Percentiles rank a stretch among this genome's conserved stretches.
Conservation (phyloP, 2,797 vertebrate species). For the Pipistrellus nathusii region DNA sequence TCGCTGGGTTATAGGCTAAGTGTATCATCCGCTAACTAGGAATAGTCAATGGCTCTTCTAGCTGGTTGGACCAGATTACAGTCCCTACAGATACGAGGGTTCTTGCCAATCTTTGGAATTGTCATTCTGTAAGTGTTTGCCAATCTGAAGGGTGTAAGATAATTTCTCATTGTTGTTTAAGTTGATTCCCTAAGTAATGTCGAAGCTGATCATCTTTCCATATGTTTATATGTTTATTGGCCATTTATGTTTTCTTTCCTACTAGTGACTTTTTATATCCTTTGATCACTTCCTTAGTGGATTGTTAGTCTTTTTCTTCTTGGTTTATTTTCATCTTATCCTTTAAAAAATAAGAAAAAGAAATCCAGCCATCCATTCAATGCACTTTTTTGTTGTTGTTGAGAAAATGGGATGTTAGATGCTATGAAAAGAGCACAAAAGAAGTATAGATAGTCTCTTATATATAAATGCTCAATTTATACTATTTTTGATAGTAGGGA, state of each 20-base stretch:
- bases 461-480: neutral
- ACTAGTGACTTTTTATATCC: neutral
- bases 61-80: neutral
- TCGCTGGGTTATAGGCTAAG: neutral
- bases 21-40: neutral
- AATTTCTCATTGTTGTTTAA: neutral
- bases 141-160: neutral
- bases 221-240: neutral
- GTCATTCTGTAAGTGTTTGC: constrained; percentile 3
- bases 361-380: neutral
- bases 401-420: neutral
- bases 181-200: constrained; percentile 22
- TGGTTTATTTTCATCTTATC: constrained; percentile 37
- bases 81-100: neutral
- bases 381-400: neutral
- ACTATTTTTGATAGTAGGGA: constrained; percentile 27
- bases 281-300: neutral
- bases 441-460: neutral
- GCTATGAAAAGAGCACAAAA: neutral
- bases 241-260: neutral
- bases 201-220: neutral
- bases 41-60: neutral
- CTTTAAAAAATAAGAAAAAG: constrained; percentile 25
- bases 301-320: constrained; percentile 34
- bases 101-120: neutral